Evolutionary conservation across 2,888 invertebrate species (phyloP).

Genomic region (Serripes groenlandicus): DNA sequence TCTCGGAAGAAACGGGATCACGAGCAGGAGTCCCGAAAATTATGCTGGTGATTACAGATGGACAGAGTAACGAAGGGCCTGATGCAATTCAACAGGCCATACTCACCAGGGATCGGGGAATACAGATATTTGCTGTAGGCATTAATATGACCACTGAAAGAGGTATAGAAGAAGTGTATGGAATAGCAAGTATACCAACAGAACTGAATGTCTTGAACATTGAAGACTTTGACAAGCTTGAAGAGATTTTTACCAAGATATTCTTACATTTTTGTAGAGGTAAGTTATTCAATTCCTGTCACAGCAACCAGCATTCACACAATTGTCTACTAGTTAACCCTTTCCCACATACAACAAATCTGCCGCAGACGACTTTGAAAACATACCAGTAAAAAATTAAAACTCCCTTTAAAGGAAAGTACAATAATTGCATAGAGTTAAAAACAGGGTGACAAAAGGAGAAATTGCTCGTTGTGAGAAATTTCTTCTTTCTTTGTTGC

Average conservation of each 20-base stretch:
- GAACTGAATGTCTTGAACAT: slow-evolving; percentile 25
- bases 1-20: slow-evolving; percentile 17
- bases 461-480: too few species aligned
- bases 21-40: slow-evolving; percentile 32
- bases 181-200: slow-evolving; percentile 38
- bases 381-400: too few species aligned
- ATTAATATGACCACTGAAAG: slow-evolving; percentile 29
- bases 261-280: slow-evolving; percentile 49
- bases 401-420: too few species aligned
- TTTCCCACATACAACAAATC: too few species aligned
- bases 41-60: slow-evolving; percentile 52
- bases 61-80: slow-evolving; percentile 33
- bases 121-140: slow-evolving; percentile 41
- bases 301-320: too few species aligned
- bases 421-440: too few species aligned
- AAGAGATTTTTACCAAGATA: slow-evolving; percentile 40
- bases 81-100: not conserved
- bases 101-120: slow-evolving; percentile 5
- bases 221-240: slow-evolving; percentile 36
- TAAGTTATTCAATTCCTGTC: too few species aligned
- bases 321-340: too few species aligned
- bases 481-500: too few species aligned
- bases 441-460: too few species aligned
- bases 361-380: too few species aligned
- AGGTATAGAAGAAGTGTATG: slow-evolving; percentile 18